Evolutionary conservation across 1,140 invertebrate genomes (phyloP).

Genomic region (Diabrotica virgifera): DNA sequence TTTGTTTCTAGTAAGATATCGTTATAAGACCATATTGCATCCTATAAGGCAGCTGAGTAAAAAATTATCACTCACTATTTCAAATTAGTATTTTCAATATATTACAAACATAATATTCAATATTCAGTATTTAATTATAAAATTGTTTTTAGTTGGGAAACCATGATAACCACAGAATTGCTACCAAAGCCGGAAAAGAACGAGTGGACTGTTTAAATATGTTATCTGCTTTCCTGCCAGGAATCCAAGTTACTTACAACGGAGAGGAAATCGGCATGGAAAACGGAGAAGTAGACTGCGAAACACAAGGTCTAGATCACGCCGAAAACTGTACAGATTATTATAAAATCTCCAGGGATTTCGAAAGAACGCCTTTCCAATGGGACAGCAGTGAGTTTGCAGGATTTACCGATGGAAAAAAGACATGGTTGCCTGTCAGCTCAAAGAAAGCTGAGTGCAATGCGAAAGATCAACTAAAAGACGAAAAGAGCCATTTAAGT

Average conservation of each 20-base stretch:
- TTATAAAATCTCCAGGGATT: constrained; percentile 26
- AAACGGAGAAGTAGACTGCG: constrained; percentile 54
- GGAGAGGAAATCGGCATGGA: constrained; percentile 74
- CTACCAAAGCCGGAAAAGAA: constrained; percentile 47
- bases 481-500: no score
- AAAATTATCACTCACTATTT: no score
- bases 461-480: constrained; percentile 32
- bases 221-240: constrained; percentile 56
- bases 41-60: no score
- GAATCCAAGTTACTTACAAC: constrained; percentile 71
- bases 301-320: constrained; percentile 50
- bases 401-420: constrained; percentile 60
- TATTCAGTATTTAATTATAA: no score
- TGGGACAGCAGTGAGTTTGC: constrained; percentile 67
- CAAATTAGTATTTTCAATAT: no score
- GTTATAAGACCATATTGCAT: no score
- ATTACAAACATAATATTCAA: no score
- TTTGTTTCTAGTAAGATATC: no score
- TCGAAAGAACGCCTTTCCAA: constrained; percentile 68
- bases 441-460: constrained; percentile 58
- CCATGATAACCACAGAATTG: constrained; percentile 52
- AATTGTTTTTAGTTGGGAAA: constrained; percentile 50
- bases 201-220: constrained; percentile 54
- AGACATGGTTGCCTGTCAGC: constrained; percentile 66
- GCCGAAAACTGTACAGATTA: constrained; percentile 17